phyloP scores from a whole-genome alignment of 2,888 invertebrate genomes.

The Andrena chrysosceles region DNA sequence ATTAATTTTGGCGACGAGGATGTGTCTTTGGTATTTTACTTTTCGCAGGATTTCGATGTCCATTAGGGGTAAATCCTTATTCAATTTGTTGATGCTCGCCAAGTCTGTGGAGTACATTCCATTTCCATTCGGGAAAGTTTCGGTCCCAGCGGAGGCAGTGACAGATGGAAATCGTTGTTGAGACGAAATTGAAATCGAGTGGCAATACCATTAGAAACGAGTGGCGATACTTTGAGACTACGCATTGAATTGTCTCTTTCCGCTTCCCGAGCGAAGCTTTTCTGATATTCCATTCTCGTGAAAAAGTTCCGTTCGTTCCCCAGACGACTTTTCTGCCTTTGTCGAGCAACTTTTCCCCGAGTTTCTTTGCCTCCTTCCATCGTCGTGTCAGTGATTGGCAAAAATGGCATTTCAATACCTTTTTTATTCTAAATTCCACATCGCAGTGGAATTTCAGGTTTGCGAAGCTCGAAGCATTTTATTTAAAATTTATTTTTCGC shows the following conservation, averaged over 20 bases:
- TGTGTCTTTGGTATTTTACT: neutral
- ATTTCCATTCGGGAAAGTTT: conserved; percentile 49
- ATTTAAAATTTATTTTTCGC: neutral
- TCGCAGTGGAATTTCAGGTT: too few relatives aligned
- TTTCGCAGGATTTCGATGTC: conserved; percentile 19
- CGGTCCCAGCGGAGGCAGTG: conserved; percentile 19
- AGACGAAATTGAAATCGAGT: conserved; percentile 71
- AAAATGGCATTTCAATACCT: too few relatives aligned
- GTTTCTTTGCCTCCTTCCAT: neutral
- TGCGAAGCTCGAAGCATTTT: neutral
- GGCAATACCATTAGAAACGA: conserved; percentile 71
- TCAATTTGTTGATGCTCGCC: conserved; percentile 27
- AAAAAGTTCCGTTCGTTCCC: conserved; percentile 16
- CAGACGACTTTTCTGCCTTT: conserved; percentile 21
- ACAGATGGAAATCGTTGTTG: conserved; percentile 63
- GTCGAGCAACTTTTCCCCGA: neutral
- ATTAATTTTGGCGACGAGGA: neutral
- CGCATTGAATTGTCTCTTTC: conserved; percentile 58
- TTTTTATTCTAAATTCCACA: too few relatives aligned
- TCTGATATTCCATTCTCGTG: conserved; percentile 26
- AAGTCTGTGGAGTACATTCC: conserved; percentile 24
- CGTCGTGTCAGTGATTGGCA: too few relatives aligned
- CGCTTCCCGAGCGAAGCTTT: conserved; percentile 37
- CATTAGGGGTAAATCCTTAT: conserved; percentile 30
- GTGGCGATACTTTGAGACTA: conserved; percentile 55